A percentile compares a stretch with the other conserved stretches of the same genome.
Conservation (phyloP, 1,140 invertebrate genomes). For the Lordiphosa collinella region DNA sequence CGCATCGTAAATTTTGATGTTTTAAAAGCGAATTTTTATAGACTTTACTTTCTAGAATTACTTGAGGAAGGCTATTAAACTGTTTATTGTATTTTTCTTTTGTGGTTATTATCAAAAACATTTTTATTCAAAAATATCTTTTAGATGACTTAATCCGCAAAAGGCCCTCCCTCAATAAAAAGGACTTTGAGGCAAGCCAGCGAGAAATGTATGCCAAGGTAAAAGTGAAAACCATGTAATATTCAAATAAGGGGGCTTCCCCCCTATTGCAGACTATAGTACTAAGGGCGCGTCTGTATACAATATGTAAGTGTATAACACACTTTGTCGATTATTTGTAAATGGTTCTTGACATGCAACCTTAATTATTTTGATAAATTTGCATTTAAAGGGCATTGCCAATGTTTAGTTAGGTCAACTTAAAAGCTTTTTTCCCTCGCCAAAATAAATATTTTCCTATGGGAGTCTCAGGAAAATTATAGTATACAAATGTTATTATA, state of each 20-base stretch:
- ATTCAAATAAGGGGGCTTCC: constrained; percentile 16
- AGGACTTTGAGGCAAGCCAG: constrained; percentile 35
- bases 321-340: no score
- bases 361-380: no score
- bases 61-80: constrained; percentile 41
- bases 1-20: constrained; percentile 45
- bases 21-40: constrained; percentile 55
- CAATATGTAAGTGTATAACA: no score
- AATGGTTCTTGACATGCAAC: no score
- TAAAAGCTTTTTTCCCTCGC: no score
- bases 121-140: constrained; percentile 30
- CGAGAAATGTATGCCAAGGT: constrained; percentile 51
- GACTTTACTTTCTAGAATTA: constrained; percentile 55
- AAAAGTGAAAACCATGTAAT: constrained; percentile 9
- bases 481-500: no score
- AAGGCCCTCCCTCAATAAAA: constrained; percentile 18
- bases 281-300: constrained; percentile 27
- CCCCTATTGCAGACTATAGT: not conserved
- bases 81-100: constrained; percentile 52
- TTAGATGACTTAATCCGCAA: constrained; percentile 43
- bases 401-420: no score
- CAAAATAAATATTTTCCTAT: no score
- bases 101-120: constrained; percentile 44
- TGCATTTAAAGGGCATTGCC: no score
- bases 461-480: no score